Evolutionary conservation across 2,113 vertebrate species (phyloP).

Genomic region (Corythornis vintsioides): DNA sequence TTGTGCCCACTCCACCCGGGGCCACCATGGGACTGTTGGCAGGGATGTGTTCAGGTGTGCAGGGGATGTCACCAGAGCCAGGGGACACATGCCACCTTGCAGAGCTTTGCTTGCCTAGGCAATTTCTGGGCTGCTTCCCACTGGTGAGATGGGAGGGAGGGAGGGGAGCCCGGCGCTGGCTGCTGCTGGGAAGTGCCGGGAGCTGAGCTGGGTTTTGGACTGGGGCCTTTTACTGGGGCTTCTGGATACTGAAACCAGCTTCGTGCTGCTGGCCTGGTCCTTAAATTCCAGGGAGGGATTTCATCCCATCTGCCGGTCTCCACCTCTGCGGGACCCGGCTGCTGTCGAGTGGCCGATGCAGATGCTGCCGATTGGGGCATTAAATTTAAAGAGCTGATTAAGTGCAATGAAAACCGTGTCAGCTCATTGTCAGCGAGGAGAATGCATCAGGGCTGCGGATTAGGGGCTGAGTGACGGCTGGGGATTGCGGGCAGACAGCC

Average conservation of each 20-base stretch:
- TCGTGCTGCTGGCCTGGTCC: neutral
- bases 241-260: neutral
- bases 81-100: neutral
- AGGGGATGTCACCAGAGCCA: neutral
- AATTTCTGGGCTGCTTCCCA: neutral
- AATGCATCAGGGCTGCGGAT: slow-evolving; percentile 58
- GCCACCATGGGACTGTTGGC: neutral
- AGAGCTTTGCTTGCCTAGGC: accelerated
- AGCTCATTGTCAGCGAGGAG: slow-evolving; percentile 50
- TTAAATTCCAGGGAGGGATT: neutral
- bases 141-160: accelerated
- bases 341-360: neutral
- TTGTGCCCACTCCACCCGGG: neutral
- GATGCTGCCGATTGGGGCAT: slow-evolving; percentile 16
- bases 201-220: neutral
- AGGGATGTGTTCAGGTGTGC: neutral
- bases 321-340: neutral
- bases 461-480: slow-evolving; percentile 48
- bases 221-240: neutral
- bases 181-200: neutral
- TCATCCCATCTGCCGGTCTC: neutral
- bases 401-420: slow-evolving; percentile 61
- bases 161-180: accelerated
- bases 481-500: slow-evolving; percentile 28
- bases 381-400: slow-evolving; percentile 62